Conservation (phyloP, 2,113 vertebrate species). For the Austrofundulus limnaeus region DNA sequence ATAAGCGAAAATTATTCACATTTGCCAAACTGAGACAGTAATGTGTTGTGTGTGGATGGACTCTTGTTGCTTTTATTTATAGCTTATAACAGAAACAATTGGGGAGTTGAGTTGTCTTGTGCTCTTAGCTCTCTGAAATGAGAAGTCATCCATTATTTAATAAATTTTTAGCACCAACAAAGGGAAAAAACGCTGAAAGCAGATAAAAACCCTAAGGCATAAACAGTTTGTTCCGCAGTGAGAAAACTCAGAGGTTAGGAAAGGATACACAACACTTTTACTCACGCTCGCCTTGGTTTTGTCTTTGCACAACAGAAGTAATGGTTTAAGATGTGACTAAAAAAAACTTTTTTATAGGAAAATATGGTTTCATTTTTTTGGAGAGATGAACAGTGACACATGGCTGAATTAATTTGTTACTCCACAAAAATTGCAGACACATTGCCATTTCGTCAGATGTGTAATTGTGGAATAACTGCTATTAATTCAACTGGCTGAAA, state of each 20-base stretch:
- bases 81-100: conserved; percentile 22
- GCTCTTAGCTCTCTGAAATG: neutral
- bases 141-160: neutral
- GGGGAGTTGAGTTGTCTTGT: neutral
- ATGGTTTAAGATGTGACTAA: neutral
- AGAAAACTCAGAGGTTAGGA: no score
- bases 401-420: neutral
- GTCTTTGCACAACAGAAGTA: neutral
- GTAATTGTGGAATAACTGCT: neutral
- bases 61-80: neutral
- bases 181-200: no score
- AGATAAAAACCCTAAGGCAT: no score
- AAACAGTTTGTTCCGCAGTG: no score
- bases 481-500: neutral
- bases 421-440: no score
- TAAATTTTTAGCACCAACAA: neutral
- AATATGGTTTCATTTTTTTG: neutral
- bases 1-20: no score
- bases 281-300: neutral
- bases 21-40: no score
- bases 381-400: neutral
- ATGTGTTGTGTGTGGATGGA: no score
- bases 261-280: no score
- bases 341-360: neutral
- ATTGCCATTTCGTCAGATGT: neutral